Evolutionary conservation across 1,140 invertebrate species (phyloP).

Genomic region (Panagrolaimus sp.): DNA sequence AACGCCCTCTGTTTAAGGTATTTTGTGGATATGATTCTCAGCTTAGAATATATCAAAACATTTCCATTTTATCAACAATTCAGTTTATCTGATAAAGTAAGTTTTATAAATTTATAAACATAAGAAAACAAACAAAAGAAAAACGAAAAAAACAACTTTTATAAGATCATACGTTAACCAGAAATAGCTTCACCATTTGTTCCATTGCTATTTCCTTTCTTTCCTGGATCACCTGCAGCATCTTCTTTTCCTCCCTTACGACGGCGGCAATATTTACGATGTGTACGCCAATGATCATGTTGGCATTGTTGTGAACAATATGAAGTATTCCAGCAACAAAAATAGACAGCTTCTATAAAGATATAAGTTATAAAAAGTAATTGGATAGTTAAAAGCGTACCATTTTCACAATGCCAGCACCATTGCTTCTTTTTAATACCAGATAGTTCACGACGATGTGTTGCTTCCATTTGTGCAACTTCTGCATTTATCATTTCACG

Average conservation of each 20-base stretch:
- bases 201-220: neutral
- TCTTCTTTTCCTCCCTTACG: neutral
- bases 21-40: neutral
- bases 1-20: too few relatives aligned
- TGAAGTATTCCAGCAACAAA: constrained; percentile 82
- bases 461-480: constrained; percentile 66
- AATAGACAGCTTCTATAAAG: constrained; percentile 77
- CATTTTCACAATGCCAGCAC: constrained; percentile 47
- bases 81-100: constrained; percentile 1
- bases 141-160: neutral
- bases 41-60: constrained; percentile 1
- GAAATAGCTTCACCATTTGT: neutral
- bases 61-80: neutral
- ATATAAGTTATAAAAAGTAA: too few relatives aligned
- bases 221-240: neutral
- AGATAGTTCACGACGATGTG: constrained; percentile 69
- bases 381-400: constrained; percentile 11
- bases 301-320: constrained; percentile 67
- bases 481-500: constrained; percentile 68
- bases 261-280: constrained; percentile 39
- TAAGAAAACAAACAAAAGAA: neutral
- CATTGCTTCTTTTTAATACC: constrained; percentile 76
- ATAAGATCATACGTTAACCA: too few relatives aligned
- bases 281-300: constrained; percentile 40
- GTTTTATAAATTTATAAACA: neutral